These are phyloP conservation scores for Clamator glandarius DNA, from an alignment of 2,797 vertebrate species.

Conservation along the genomic window DNA sequence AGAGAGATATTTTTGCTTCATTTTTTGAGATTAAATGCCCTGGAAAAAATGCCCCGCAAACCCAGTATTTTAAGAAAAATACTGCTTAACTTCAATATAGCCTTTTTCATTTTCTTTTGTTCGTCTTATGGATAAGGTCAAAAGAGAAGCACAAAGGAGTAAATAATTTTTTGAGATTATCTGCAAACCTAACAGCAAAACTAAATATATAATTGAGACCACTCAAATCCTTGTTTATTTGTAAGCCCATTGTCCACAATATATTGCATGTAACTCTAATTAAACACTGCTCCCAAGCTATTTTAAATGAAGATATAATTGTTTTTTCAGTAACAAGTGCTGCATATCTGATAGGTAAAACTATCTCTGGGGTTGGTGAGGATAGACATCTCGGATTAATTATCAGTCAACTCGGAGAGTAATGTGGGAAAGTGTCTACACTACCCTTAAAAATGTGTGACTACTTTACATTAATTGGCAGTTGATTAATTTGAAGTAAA, in stretches of 20 bases:
- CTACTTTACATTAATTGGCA: conserved; percentile 50
- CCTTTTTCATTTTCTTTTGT: not conserved
- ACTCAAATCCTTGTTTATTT: not conserved
- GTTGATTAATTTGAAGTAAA: conserved; percentile 38
- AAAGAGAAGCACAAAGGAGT: not conserved
- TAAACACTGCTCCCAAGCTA: not conserved
- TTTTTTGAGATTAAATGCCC: not conserved
- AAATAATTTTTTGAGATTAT: not conserved
- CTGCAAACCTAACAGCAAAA: not conserved
- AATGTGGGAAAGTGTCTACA: not conserved
- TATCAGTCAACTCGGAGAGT: not conserved
- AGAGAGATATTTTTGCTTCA: not conserved
- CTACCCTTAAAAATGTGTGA: conserved; percentile 35
- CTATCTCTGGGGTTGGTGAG: not conserved
- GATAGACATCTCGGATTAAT: conserved; percentile 17
- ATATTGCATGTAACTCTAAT: not conserved
- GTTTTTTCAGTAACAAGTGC: not conserved
- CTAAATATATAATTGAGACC: not conserved
- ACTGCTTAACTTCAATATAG: not conserved
- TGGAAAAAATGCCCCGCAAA: not conserved
- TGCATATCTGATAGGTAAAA: not conserved
- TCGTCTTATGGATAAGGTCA: not conserved
- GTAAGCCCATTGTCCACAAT: not conserved
- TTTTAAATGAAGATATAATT: conserved; percentile 1
- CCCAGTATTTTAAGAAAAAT: not conserved